Percentiles rank a stretch among this genome's conserved stretches.
Conservation (phyloP, 2,888 invertebrate genomes). For the Eupithecia centaureata region DNA sequence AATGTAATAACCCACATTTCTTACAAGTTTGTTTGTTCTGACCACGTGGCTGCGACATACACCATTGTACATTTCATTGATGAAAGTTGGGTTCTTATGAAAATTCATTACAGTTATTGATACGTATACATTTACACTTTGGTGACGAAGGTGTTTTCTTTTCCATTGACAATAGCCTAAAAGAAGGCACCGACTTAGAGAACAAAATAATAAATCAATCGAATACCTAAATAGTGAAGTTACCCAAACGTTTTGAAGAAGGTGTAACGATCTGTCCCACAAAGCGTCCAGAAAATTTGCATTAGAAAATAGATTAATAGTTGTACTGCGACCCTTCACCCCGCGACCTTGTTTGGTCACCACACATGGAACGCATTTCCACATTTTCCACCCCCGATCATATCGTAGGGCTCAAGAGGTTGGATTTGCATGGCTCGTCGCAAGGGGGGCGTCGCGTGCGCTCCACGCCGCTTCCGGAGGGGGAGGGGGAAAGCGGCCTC, state of each 20-base stretch:
- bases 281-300: conserved; percentile 36
- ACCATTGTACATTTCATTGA: conserved; percentile 39
- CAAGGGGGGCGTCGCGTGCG: conserved; percentile 70
- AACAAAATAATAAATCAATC: neutral
- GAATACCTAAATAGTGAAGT: neutral
- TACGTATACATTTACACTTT: conserved; percentile 18
- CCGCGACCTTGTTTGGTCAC: conserved; percentile 62
- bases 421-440: conserved; percentile 76
- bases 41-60: conserved; percentile 30
- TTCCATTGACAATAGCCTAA: neutral
- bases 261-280: conserved; percentile 11
- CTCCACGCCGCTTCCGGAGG: conserved; percentile 71
- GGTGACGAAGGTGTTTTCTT: conserved; percentile 15
- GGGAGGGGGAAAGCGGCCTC: conserved; percentile 57
- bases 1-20: conserved; percentile 22
- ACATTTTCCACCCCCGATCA: conserved; percentile 58
- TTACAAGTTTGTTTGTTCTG: conserved; percentile 28
- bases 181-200: neutral
- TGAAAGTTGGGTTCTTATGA: conserved; percentile 38
- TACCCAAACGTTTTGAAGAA: conserved; percentile 5
- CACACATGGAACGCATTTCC: conserved; percentile 65
- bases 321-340: conserved; percentile 48
- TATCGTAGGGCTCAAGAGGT: conserved; percentile 60
- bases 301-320: conserved; percentile 46
- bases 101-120: conserved; percentile 34